phyloP scores from a whole-genome alignment of 2,113 vertebrate species.

The Orcinus orca region DNA sequence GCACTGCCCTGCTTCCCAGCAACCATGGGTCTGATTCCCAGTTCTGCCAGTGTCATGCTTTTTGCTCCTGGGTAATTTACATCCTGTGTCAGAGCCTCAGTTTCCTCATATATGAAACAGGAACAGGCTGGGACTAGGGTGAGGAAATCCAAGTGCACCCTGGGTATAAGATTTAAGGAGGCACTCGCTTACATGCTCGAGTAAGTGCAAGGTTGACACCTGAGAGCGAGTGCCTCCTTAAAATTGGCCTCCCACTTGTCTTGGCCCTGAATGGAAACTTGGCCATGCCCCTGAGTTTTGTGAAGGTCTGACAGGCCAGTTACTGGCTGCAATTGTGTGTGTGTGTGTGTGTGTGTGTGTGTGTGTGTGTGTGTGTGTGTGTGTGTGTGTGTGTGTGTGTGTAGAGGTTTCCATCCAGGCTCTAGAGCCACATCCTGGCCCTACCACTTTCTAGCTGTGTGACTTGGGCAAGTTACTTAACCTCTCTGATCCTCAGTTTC shows the following conservation, averaged over 20 bases:
- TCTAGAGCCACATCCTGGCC: neutral
- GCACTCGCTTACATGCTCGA: accelerated
- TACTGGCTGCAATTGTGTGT: neutral
- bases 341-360: neutral
- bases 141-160: neutral
- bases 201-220: too few relatives aligned
- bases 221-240: neutral
- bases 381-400: neutral
- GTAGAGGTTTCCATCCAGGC: too few relatives aligned
- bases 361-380: neutral
- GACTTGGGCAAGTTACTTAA: neutral
- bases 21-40: too few relatives aligned
- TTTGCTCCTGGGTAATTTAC: neutral
- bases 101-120: neutral
- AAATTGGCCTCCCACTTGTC: neutral
- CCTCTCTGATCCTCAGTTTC: neutral
- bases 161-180: neutral
- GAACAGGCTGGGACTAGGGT: neutral
- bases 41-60: too few relatives aligned
- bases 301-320: neutral
- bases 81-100: neutral
- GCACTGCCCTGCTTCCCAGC: neutral
- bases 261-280: neutral
- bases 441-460: neutral
- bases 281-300: neutral